phyloP scores from a whole-genome alignment of 2,113 vertebrate genomes.

The Cathartes aura region DNA sequence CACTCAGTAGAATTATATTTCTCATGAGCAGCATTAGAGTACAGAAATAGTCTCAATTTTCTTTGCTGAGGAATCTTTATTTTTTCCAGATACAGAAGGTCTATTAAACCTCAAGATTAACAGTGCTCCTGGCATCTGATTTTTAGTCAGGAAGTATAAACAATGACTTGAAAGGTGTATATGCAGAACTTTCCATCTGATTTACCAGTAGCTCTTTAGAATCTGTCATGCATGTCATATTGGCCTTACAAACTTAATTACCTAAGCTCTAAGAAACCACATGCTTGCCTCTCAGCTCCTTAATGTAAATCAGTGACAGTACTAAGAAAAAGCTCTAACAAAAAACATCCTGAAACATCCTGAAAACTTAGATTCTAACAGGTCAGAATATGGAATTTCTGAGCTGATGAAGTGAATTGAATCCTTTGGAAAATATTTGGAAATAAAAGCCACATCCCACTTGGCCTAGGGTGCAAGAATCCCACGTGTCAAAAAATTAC shows the following conservation, averaged over 20 bases:
- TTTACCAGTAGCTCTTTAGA: slow-evolving; percentile 43
- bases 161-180: slow-evolving; percentile 42
- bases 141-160: slow-evolving; percentile 56
- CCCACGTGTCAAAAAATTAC: background rate
- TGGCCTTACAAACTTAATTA: slow-evolving; percentile 53
- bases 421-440: background rate
- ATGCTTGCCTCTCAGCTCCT: background rate
- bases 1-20: background rate
- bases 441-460: background rate
- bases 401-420: background rate
- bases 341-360: background rate
- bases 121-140: slow-evolving; percentile 2
- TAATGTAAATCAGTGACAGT: background rate
- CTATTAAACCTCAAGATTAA: slow-evolving; percentile 44
- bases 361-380: background rate
- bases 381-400: background rate
- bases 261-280: slow-evolving; percentile 10
- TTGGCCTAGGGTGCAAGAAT: background rate
- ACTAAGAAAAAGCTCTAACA: background rate
- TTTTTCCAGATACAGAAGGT: background rate
- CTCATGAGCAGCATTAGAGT: background rate
- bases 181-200: slow-evolving; percentile 10
- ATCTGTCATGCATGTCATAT: slow-evolving; percentile 35
- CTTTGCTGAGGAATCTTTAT: background rate
- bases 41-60: background rate